Base-by-base conservation (phyloP, 2,113 vertebrate species). In the Sorex araneus region DNA sequence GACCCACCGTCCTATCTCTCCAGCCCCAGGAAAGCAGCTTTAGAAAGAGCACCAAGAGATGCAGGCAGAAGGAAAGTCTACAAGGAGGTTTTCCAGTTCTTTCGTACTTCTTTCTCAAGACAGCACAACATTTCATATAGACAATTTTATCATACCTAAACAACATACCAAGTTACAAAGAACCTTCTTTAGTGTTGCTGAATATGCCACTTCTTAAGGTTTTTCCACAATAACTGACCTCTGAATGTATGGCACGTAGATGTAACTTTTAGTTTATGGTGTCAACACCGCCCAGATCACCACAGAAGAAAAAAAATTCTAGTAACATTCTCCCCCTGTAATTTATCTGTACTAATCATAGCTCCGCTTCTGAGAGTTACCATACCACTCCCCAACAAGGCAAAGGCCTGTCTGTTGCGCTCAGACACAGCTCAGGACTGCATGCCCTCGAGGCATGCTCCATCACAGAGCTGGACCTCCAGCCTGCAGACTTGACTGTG, bases 381-480 rank as follows among this genome's bases (percentile, higher is more conserved):
- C 27, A 30, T 82, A 78, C 75, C 54, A 92, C 90, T 64, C 64
- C 64, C 92, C 67, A 87, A 77, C 63, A 87, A n/a, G 67, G 32
- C 36, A 43, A 75, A 8, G 28, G 3, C 43, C 75, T 71, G 28
- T 79, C 30, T 43, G 43, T 77, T 66, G 74, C 76, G 78, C 86
- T 11, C 79, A 23, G 1, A 28, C 80, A 12, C 9, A 54, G 54
- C 54, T 1, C 54, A 54, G 54, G 15, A 19, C 54, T 54, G 3
- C 7, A 7, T 40, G 40, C 40, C 40, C 40, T 40, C 40, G 40
- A 40, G 40, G 40, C 40, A 40, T 40, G 40, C 40, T 40, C 40
- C 40, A 40, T 7, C 40, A 40, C 40, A 40, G 40, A 40, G 40
- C 40, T 4, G 18, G 12, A 15, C 4, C 11, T 54, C 18, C 54